Evolutionary conservation across 2,888 invertebrate genomes (phyloP), one percentile per base, ranked within the genome.

Genomic region (Globia sparganii): DNA sequence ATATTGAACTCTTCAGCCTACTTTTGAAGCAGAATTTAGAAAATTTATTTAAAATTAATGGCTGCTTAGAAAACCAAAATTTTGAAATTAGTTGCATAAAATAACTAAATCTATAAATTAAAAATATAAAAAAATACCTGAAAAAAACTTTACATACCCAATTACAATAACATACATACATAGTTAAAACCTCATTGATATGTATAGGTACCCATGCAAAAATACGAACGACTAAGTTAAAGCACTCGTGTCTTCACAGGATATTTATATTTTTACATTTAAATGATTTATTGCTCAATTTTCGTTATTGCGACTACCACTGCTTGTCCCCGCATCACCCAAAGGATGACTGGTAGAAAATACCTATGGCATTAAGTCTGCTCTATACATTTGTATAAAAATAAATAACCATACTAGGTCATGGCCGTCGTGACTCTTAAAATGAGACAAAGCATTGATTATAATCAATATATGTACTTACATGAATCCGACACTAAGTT

Each of bases 401-500:
- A 56, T 56, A 56, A n/a, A n/a, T 56, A n/a, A 15, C n/a, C n/a
- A n/a, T 56, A 28, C 28, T 28, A 28, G n/a, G 13, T 56, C n/a
- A 58, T 59, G 25, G 25, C 62, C 25, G 5, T 25, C 21, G 28
- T 46, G 13, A 28, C 28, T 11, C 6, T 64, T 21, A 15, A 73
- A 56, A 43, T 3, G 3, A 59, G 6, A 28, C 21, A 34, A 25
- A 71, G 28, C 40, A 9, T 18, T 56, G 13, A 6, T 31, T n/a
- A 31, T 46, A 43, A 72, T n/a, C n/a, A n/a, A n/a, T n/a, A n/a
- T n/a, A 53, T 49, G 15, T 72, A 87, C 86, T 87, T 78, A 87
- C 87, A 65, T 77, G 87, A 66, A 68, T 79, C 68, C 13, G 53
- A 68, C 49, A 75, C 37, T 37, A 70, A 66, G 59, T 43, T 78